These are phyloP conservation scores for Eretmochelys imbricata DNA, from an alignment of 2,113 vertebrate species.

Conservation along the genomic window DNA sequence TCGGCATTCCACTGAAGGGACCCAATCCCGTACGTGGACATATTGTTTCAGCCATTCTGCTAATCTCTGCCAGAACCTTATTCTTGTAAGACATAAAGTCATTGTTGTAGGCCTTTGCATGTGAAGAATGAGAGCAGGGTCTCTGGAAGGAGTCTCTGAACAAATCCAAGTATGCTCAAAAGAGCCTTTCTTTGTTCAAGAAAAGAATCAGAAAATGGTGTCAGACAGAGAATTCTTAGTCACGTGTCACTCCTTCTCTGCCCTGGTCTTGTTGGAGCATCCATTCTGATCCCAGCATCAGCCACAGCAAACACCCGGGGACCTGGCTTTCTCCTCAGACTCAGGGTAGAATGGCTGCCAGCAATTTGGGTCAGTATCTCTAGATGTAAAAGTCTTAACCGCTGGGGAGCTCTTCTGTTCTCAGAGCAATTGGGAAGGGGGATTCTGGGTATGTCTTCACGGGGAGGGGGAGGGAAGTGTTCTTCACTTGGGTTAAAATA, in stretches of 20 bases:
- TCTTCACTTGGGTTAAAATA: too few species aligned
- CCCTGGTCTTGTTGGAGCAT: not conserved
- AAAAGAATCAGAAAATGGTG: not conserved
- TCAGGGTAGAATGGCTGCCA: accelerated
- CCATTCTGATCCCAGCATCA: not conserved
- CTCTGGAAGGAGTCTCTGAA: not conserved
- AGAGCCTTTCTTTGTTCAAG: conserved; percentile 46
- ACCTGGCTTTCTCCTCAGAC: accelerated
- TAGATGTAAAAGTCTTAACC: not conserved
- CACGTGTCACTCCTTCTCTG: not conserved
- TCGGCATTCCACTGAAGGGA: accelerated
- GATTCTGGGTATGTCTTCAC: accelerated
- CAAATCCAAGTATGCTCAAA: not conserved
- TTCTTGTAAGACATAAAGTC: not conserved
- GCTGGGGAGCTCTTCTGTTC: not conserved
- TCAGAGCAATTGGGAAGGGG: not conserved
- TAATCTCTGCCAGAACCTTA: not conserved
- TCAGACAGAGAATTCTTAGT: not conserved
- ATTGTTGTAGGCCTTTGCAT: not conserved
- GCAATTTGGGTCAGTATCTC: not conserved
- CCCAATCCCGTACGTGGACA: not conserved
- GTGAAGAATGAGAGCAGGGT: not conserved
- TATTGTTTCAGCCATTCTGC: accelerated
- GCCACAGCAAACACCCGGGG: not conserved
- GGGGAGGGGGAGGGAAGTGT: too few species aligned